Conservation (phyloP, 1,140 invertebrate species). For the Hypsibius dujardini region DNA sequence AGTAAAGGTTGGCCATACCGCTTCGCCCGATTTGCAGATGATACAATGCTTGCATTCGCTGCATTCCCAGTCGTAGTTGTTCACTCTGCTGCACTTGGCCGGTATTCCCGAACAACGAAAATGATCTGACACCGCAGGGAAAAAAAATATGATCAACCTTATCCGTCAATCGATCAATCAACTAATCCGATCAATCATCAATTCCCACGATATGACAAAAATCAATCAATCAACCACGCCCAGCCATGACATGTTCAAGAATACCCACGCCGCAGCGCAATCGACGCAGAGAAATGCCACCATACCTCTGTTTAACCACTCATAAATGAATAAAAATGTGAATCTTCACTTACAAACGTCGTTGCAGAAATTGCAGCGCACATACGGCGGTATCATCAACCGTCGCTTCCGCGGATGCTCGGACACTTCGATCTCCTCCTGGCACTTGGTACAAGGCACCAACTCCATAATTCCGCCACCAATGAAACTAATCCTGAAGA, state of each 20-base stretch:
- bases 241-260: no score
- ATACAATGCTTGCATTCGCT: neutral
- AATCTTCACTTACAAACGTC: conserved; percentile 9
- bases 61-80: neutral
- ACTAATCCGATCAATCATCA: no score
- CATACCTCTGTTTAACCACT: neutral
- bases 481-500: no score
- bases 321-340: neutral
- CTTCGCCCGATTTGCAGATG: neutral
- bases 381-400: neutral
- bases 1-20: neutral
- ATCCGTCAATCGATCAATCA: no score
- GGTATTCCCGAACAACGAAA: neutral
- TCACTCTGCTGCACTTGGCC: neutral
- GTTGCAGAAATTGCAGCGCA: neutral
- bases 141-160: no score
- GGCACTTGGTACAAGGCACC: neutral
- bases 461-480: neutral
- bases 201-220: no score
- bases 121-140: neutral
- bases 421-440: neutral
- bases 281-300: neutral
- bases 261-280: no score
- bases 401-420: neutral
- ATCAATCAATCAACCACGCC: no score